A percentile compares a stretch with the other conserved stretches of the same genome.
phyloP scores from a whole-genome alignment of 2,888 invertebrate species.

The Rhimphoctona megacephalus region DNA sequence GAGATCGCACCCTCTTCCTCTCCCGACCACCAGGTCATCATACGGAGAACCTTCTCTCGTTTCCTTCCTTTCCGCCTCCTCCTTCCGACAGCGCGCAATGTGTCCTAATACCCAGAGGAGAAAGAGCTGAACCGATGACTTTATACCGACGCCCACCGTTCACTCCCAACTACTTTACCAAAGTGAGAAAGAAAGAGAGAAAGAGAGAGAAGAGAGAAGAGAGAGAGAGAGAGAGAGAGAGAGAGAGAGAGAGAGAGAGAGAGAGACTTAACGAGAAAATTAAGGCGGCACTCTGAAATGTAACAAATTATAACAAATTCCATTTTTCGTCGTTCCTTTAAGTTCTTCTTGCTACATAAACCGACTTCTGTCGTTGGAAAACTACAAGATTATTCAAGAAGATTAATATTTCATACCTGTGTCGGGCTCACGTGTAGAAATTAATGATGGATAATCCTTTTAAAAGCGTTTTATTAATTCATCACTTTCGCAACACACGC shows the following conservation, averaged over 20 bases:
- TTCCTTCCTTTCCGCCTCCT: constrained; percentile 40
- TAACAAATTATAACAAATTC: constrained; percentile 48
- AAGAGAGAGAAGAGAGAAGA: not conserved
- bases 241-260: not conserved
- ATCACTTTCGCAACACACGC: not conserved
- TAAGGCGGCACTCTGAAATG: constrained; percentile 43
- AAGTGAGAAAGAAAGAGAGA: constrained; percentile 28
- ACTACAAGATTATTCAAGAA: not conserved
- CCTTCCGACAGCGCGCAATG: constrained; percentile 52
- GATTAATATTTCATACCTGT: constrained; percentile 25
- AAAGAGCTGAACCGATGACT: constrained; percentile 48
- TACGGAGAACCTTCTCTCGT: constrained; percentile 33
- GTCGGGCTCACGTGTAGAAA: not conserved
- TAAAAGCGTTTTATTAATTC: constrained; percentile 13
- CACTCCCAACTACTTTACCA: constrained; percentile 65
- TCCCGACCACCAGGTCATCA: constrained; percentile 11
- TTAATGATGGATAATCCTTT: constrained; percentile 23
- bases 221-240: not conserved
- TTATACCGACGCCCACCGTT: constrained; percentile 61
- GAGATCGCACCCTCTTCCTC: constrained; percentile 16
- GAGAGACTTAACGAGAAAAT: constrained; percentile 56
- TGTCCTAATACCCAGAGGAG: constrained; percentile 54
- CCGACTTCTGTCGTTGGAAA: not conserved
- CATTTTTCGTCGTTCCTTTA: constrained; percentile 27
- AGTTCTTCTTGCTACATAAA: not conserved